Evolutionary conservation across 1,140 invertebrate genomes (phyloP), one percentile per base, ranked within the genome.

Genomic region (Halesus radiatus): DNA sequence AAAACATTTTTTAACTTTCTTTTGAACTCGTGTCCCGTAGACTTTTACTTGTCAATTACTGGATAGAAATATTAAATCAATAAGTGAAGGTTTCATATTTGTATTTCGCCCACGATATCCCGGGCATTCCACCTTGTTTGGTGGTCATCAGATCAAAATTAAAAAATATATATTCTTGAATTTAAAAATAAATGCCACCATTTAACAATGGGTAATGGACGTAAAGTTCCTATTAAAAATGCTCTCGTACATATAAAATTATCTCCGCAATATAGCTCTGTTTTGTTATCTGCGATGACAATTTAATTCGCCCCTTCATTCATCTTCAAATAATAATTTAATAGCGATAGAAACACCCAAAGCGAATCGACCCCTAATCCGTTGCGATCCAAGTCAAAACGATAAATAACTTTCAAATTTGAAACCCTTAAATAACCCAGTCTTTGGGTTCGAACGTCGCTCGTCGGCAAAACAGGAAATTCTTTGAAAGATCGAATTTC

Each of bases 401-500:
- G 26, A 77, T 77, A 77, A 77, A 77, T 77, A 64, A 50, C 60
- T 77, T 77, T 77, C 75, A 77, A 77, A 77, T 77, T 77, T 77
- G 15, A 52, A 66, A 76, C 74, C 29, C 75, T 64, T 77, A 64
- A 76, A 76, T 60, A 22, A 45, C 56, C 73, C n/a, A 45, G 50
- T 22, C 15, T 32, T 16, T 70, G 4, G 8, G 37, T 45, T 13
- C 37, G 66, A 22, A 16, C 53, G 54, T 15, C n/a, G 73, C 29
- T 58, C 54, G 54, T 10, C 73, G 26, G 16, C 45, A 79, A 54
- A 75, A 60, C 64, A 64, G 80, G 80, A 81, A 81, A 64, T 53
- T 72, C 70, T 81, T 81, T 81, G 52, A 74, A 77, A 81, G 77
- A 81, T 81, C 80, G 75, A 66, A 81, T 81, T 81, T 75, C 80